Percentiles rank a stretch among this genome's conserved stretches.
Evolutionary conservation across 2,888 invertebrate species (phyloP).

Genomic region (Heteromyza rotundicornis): DNA sequence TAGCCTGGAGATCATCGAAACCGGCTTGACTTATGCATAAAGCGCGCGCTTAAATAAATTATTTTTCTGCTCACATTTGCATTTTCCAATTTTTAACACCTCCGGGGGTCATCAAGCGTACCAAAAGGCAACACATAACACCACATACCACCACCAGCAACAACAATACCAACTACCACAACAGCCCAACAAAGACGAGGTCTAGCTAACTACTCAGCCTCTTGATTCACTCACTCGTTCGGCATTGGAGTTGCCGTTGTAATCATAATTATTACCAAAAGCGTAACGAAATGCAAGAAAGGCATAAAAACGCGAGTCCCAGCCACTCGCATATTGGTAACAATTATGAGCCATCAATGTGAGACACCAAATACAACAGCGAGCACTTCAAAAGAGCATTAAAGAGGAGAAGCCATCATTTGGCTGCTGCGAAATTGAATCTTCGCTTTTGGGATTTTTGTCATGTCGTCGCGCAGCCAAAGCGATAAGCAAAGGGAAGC

Average conservation of each 20-base stretch:
- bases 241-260: background rate
- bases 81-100: conserved; percentile 61
- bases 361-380: conserved; percentile 12
- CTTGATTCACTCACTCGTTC: background rate
- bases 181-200: no score
- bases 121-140: conserved; percentile 16
- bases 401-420: conserved; percentile 15
- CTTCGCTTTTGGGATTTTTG: background rate
- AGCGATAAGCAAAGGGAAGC: conserved; percentile 6
- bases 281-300: conserved; percentile 28
- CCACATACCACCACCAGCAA: no score
- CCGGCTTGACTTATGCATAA: conserved; percentile 4
- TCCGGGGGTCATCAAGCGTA: conserved; percentile 55
- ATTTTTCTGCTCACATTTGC: conserved; percentile 55
- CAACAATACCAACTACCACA: no score
- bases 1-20: no score
- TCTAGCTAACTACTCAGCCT: no score
- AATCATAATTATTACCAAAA: conserved; percentile 34
- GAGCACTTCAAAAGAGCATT: no score
- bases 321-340: conserved; percentile 23
- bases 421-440: conserved; percentile 24
- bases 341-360: conserved; percentile 40
- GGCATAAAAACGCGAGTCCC: background rate
- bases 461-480: no score
- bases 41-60: conserved; percentile 45